phyloP scores from a whole-genome alignment of 2,113 vertebrate species.

The Clarias magur region DNA sequence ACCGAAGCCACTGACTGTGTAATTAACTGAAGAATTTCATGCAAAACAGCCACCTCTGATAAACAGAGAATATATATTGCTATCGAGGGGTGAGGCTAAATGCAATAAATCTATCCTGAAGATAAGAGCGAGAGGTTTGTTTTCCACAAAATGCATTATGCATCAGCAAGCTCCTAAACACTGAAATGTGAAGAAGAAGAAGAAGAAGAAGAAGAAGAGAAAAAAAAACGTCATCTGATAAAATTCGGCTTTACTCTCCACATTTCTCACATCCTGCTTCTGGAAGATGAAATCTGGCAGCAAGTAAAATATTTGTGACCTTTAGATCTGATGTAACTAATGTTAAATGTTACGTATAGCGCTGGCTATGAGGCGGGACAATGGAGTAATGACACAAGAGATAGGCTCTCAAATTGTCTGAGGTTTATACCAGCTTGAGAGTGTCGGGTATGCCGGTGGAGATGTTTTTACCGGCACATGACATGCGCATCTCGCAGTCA shows the following conservation, averaged over 20 bases:
- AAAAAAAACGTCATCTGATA: slow-evolving; percentile 20
- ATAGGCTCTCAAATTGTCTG: not conserved
- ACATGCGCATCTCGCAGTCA: too few relatives aligned
- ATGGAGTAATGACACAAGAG: not conserved
- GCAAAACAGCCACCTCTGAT: slow-evolving; percentile 44
- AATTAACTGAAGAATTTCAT: slow-evolving; percentile 52
- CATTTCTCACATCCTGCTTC: slow-evolving; percentile 16
- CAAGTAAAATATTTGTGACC: slow-evolving; percentile 35
- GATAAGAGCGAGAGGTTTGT: slow-evolving; percentile 28
- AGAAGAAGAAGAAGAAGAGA: too few relatives aligned
- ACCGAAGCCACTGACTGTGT: slow-evolving; percentile 53
- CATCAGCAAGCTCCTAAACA: slow-evolving; percentile 34
- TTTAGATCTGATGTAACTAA: slow-evolving; percentile 28
- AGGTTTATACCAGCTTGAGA: not conserved
- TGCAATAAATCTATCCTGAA: slow-evolving; percentile 47
- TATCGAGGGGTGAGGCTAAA: slow-evolving; percentile 35
- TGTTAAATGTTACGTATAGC: not conserved
- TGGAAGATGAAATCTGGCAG: not conserved
- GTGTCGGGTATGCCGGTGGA: too few relatives aligned
- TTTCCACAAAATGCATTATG: slow-evolving; percentile 47
- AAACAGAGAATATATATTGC: slow-evolving; percentile 47
- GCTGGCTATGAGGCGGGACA: not conserved
- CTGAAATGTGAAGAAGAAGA: slow-evolving; percentile 12
- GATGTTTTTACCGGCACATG: too few relatives aligned
- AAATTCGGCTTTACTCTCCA: slow-evolving; percentile 26